Base-by-base conservation (phyloP, 1,140 invertebrate species). In the Drosophila pectinifera region DNA sequence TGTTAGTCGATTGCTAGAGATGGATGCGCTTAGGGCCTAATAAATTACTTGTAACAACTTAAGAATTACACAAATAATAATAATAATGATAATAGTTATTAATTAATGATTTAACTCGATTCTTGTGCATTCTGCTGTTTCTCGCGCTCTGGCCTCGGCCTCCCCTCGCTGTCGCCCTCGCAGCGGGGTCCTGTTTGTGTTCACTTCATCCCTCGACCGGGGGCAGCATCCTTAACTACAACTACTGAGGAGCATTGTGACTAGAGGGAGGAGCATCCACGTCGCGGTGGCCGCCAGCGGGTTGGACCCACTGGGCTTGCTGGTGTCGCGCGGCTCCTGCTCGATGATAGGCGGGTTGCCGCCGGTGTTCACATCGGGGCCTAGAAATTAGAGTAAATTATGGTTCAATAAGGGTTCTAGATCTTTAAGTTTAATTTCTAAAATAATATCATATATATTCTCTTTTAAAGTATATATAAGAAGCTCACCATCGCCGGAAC, bases 11-110 rank as follows among this genome's bases (percentile, higher is more conserved):
- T 70, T 83, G 80, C 70, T 62, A 51, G 59, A 54, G 59, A 49
- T 70, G 62, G 31, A 39, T 73, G 64, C 57, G 75, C 83, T 83
- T 88, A 86, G 36, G 51, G 51, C 36, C 83, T 86, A 86, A 75
- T 83, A 82, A 83, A 83, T 86, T 86, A 86, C 85, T 88, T 55
- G 43, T 86, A 86, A 86, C 82, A 86, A 86, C 82, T 86, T 88
- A 88, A 82, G 59, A 78, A 86, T 88, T 86, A 86, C 53, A 63
- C 83, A 86, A 86, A 88, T 85, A 85, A 85, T 83, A 77, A 76
- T 78, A 51, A 77, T 78, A 78, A 72, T 78, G 76, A 78, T 79
- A 79, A 79, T 79, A 79, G 72, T 82, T 78, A 74, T 80, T 68
- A 69, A 67, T 86, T 77, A 55, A 77, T 77, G 73, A 76, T 69